phyloP scores from a whole-genome alignment of 2,888 invertebrate genomes.

The Stomorhina lunata region DNA sequence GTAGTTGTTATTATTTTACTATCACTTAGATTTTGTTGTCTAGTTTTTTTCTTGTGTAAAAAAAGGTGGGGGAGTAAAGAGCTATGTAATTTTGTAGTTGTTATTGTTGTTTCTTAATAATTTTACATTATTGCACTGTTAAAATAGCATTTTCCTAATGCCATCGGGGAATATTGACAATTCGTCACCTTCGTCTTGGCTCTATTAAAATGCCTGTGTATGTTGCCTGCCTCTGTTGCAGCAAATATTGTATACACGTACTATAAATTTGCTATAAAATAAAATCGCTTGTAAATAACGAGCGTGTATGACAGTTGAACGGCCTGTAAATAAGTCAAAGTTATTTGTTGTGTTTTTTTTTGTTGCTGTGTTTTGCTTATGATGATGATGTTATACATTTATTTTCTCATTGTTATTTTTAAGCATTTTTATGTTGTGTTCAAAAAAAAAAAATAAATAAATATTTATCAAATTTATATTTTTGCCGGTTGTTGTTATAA shows the following conservation, averaged over 20 bases:
- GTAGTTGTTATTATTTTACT: slow-evolving; percentile 6
- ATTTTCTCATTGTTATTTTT: background rate
- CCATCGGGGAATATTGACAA: slow-evolving; percentile 25
- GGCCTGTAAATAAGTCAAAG: slow-evolving; percentile 80
- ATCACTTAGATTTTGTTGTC: too few relatives aligned
- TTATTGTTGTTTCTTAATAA: slow-evolving; percentile 8
- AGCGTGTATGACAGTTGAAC: slow-evolving; percentile 76
- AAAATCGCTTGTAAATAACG: too few relatives aligned
- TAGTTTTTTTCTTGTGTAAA: too few relatives aligned
- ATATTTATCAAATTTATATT: slow-evolving; percentile 51
- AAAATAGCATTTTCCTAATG: background rate
- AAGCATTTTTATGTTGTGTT: slow-evolving; percentile 27
- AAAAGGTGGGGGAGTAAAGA: too few relatives aligned
- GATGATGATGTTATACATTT: slow-evolving; percentile 8
- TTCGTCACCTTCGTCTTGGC: slow-evolving; percentile 26
- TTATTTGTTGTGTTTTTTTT: slow-evolving; percentile 69
- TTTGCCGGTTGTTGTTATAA: slow-evolving; percentile 51
- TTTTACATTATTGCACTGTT: slow-evolving; percentile 12
- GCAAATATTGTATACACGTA: too few relatives aligned
- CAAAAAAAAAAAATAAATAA: background rate
- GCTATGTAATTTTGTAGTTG: background rate
- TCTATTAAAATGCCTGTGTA: slow-evolving; percentile 36
- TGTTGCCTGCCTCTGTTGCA: slow-evolving; percentile 33
- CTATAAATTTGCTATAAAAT: slow-evolving; percentile 21
- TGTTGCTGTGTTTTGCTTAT: slow-evolving; percentile 2